phyloP scores from a whole-genome alignment of 2,888 invertebrate species.

The Brachypalpus laphriformis region DNA sequence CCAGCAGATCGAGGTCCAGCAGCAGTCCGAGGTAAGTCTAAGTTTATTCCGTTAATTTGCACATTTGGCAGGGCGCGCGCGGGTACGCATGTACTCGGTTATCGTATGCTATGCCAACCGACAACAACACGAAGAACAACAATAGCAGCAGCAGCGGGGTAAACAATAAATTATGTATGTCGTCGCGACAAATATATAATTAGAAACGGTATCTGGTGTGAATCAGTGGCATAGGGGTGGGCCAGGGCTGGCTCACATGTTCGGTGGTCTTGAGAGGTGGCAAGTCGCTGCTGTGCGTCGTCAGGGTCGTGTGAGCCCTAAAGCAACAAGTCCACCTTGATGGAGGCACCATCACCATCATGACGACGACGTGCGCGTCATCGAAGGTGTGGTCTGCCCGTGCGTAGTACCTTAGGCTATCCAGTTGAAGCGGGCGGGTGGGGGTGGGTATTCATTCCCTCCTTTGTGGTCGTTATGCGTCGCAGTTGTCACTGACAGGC shows the following conservation, averaged over 20 bases:
- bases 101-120: neutral
- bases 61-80: neutral
- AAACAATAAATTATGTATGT: conserved; percentile 32
- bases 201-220: conserved; percentile 30
- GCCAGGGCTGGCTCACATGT: neutral
- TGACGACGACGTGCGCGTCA: neutral
- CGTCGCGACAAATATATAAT: conserved; percentile 18
- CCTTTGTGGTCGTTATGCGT: too few relatives aligned
- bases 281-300: neutral
- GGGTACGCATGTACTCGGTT: conserved; percentile 39
- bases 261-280: neutral
- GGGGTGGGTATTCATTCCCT: too few relatives aligned
- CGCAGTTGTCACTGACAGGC: too few relatives aligned
- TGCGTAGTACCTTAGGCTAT: neutral
- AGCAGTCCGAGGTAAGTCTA: conserved; percentile 22
- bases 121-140: too few relatives aligned
- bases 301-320: neutral
- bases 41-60: neutral
- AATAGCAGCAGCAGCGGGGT: too few relatives aligned
- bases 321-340: neutral
- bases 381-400: conserved; percentile 21
- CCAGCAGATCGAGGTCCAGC: neutral
- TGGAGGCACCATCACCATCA: neutral
- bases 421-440: neutral
- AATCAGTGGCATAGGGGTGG: neutral